Evolutionary conservation across 2,113 vertebrate genomes (phyloP).

Genomic region (Ophthalmolycus amberensis): DNA sequence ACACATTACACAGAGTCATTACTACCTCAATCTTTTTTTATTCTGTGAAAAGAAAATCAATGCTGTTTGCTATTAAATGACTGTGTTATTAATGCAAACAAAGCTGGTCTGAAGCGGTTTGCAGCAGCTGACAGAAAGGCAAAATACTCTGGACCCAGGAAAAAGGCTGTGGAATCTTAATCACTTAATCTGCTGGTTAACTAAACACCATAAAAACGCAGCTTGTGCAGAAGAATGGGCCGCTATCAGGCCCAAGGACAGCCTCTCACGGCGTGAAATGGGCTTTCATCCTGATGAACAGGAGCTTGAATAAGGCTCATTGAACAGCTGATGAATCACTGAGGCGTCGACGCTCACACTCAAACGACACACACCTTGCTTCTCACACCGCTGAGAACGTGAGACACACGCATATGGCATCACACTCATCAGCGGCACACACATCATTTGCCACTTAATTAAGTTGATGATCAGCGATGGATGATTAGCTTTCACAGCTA

Average conservation of each 20-base stretch:
- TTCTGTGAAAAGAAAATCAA: neutral
- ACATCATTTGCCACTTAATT: constrained; percentile 52
- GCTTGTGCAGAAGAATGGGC: constrained; percentile 27
- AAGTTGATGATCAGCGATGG: constrained; percentile 14
- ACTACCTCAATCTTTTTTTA: neutral
- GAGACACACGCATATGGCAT: constrained; percentile 50
- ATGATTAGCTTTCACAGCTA: constrained; percentile 28
- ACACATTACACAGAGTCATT: constrained; percentile 2
- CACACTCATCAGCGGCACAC: constrained; percentile 26
- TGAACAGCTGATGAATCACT: constrained; percentile 70
- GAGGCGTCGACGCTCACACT: constrained; percentile 43
- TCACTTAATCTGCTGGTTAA: constrained; percentile 72
- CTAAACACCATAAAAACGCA: constrained; percentile 56
- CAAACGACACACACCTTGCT: constrained; percentile 10
- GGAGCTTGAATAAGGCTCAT: constrained; percentile 48
- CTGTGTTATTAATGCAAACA: constrained; percentile 15
- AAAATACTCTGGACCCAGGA: constrained; percentile 4
- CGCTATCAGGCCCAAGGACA: constrained; percentile 29
- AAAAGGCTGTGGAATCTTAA: constrained; percentile 68
- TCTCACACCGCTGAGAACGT: constrained; percentile 37
- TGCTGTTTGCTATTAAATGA: neutral
- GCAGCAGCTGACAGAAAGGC: constrained; percentile 33
- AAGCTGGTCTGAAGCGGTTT: constrained; percentile 13
- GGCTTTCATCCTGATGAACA: constrained; percentile 60
- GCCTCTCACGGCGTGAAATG: constrained; percentile 39